These are phyloP conservation scores for Philhelius pedissequus DNA, from an alignment of 2,888 invertebrate genomes.

Conservation along the genomic window DNA sequence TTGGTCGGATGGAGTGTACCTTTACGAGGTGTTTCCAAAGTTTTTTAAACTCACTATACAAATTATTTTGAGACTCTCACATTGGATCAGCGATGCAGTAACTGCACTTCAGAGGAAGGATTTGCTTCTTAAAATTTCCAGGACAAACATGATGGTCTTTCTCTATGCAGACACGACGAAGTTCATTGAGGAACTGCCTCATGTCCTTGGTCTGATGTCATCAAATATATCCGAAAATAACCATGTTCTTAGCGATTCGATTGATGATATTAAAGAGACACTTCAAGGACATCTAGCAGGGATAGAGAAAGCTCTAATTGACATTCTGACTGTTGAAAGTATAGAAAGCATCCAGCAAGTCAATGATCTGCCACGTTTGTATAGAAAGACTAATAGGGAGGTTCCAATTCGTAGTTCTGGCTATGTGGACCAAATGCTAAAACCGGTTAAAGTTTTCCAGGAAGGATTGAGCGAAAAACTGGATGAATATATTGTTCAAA, in stretches of 20 bases:
- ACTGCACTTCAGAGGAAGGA: conserved; percentile 53
- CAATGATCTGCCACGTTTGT: conserved; percentile 94
- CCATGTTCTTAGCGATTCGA: conserved; percentile 72
- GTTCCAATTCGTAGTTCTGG: conserved; percentile 89
- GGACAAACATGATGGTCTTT: conserved; percentile 72
- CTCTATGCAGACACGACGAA: conserved; percentile 73
- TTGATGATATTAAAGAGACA: conserved; percentile 70
- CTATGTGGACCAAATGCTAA: conserved; percentile 86
- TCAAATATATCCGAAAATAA: conserved; percentile 77
- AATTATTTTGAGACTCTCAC: conserved; percentile 87
- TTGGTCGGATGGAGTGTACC: conserved; percentile 89
- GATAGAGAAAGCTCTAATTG: conserved; percentile 85
- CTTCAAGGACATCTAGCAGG: conserved; percentile 69
- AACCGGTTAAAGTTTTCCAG: conserved; percentile 80
- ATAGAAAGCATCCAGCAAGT: conserved; percentile 87
- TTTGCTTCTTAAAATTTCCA: conserved; percentile 68
- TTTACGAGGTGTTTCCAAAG: conserved; percentile 88
- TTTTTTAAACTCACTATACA: conserved; percentile 95
- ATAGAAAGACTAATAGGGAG: conserved; percentile 94
- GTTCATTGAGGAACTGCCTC: conserved; percentile 71
- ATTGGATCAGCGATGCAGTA: conserved; percentile 83
- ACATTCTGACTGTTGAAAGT: conserved; percentile 86
- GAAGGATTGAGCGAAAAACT: conserved; percentile 78
- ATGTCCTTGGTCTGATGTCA: conserved; percentile 85
- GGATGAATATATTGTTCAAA: conserved; percentile 72